A percentile compares a stretch with the other conserved stretches of the same genome.
These are phyloP conservation scores for Drosophila ercepeae DNA, from an alignment of 1,140 invertebrate genomes.

Conservation along the genomic window DNA sequence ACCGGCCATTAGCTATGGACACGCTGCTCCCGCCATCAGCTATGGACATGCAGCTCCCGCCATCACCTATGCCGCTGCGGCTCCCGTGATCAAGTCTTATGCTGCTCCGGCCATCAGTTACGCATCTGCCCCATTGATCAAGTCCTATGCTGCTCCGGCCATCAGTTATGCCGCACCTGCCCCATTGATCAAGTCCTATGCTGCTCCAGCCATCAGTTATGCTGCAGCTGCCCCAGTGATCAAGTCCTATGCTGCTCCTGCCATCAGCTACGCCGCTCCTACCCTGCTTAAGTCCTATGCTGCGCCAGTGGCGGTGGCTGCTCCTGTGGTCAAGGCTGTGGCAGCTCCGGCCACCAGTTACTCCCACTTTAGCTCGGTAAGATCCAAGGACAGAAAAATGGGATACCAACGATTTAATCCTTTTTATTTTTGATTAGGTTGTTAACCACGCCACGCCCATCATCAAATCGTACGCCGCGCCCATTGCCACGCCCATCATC, in stretches of 20 bases:
- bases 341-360: conserved; percentile 65
- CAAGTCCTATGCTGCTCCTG: conserved; percentile 60
- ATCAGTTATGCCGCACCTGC: conserved; percentile 36
- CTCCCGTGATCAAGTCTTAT: conserved; percentile 56
- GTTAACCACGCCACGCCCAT: conserved; percentile 55
- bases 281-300: conserved; percentile 54
- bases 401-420: background rate
- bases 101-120: conserved; percentile 45
- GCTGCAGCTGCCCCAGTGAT: conserved; percentile 59
- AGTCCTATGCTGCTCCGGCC: conserved; percentile 51
- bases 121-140: conserved; percentile 34
- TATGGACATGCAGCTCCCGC: conserved; percentile 64
- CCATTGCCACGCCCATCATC: conserved; percentile 48
- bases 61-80: conserved; percentile 54
- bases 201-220: conserved; percentile 51
- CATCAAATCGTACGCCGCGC: conserved; percentile 43
- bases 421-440: conserved; percentile 24
- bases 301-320: conserved; percentile 19
- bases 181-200: conserved; percentile 46
- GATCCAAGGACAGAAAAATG: background rate
- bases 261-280: conserved; percentile 45
- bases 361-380: conserved; percentile 72
- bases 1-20: conserved; percentile 16
- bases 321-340: conserved; percentile 39
- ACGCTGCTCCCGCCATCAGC: conserved; percentile 49